phyloP scores from a whole-genome alignment of 2,888 invertebrate species.

The Agonopterix subpropinquella region DNA sequence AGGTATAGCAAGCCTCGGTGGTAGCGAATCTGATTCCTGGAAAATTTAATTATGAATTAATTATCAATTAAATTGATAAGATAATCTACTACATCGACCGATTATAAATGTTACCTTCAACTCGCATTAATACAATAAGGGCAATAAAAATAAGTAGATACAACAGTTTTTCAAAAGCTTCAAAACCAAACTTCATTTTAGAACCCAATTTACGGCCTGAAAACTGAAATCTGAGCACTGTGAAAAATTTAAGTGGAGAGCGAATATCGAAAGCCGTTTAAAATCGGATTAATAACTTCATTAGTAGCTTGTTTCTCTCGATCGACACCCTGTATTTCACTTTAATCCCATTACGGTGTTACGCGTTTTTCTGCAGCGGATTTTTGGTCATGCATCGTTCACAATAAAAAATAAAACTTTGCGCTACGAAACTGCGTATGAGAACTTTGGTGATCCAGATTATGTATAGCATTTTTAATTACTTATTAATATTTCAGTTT shows the following conservation, averaged over 20 bases:
- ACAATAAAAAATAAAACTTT: background rate
- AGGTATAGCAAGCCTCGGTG: conserved; percentile 23
- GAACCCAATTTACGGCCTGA: background rate
- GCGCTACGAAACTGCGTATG: background rate
- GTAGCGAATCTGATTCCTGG: conserved; percentile 44
- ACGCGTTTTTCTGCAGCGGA: conserved; percentile 44
- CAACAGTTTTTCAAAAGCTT: too few species aligned
- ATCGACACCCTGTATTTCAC: conserved; percentile 70
- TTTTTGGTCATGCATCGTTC: conserved; percentile 29
- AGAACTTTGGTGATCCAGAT: too few species aligned
- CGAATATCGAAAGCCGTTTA: conserved; percentile 58
- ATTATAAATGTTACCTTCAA: too few species aligned
- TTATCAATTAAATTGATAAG: too few species aligned
- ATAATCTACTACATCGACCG: too few species aligned
- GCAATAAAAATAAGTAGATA: too few species aligned
- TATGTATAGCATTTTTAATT: too few species aligned
- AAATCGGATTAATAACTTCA: conserved; percentile 75
- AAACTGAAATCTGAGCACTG: conserved; percentile 2
- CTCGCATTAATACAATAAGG: too few species aligned
- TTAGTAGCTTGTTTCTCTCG: conserved; percentile 72
- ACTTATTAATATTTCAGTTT: too few species aligned
- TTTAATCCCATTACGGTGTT: conserved; percentile 65
- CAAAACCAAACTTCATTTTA: background rate
- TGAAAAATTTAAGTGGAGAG: background rate
- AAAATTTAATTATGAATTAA: conserved; percentile 15